These are phyloP conservation scores for Morus bassanus DNA, from an alignment of 2,797 vertebrate species.

Conservation along the genomic window DNA sequence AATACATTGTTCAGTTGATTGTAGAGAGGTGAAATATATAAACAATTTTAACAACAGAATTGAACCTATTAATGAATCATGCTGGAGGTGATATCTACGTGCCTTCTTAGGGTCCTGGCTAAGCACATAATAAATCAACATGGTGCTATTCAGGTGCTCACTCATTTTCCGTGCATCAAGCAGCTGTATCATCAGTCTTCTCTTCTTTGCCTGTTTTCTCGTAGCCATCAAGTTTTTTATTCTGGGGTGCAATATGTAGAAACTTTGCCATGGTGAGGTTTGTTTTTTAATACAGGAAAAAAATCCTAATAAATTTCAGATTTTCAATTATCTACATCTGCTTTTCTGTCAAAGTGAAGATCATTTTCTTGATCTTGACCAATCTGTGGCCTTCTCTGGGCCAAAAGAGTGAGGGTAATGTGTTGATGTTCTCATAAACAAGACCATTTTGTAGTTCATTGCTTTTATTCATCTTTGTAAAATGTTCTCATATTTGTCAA, in stretches of 20 bases:
- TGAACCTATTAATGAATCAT: slow-evolving; percentile 35
- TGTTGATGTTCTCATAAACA: background rate
- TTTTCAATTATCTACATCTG: background rate
- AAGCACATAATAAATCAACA: background rate
- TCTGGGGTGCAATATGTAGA: background rate
- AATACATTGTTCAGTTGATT: background rate
- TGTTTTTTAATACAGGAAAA: background rate
- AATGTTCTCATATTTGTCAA: background rate
- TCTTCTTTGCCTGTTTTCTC: slow-evolving; percentile 2
- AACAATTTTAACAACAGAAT: slow-evolving; percentile 13
- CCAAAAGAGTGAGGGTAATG: background rate
- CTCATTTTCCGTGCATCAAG: background rate
- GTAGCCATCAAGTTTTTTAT: background rate
- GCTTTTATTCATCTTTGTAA: background rate
- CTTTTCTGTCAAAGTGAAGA: background rate
- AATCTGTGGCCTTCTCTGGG: background rate
- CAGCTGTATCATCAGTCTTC: background rate
- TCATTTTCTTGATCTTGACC: background rate
- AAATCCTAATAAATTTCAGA: background rate
- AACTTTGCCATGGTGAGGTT: background rate
- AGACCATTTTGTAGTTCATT: background rate
- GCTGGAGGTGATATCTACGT: background rate
- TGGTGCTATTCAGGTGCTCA: background rate
- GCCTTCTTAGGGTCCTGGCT: background rate
- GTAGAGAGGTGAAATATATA: slow-evolving; percentile 33